These are phyloP conservation scores for Porites cylindrica DNA, from an alignment of 92 coral and sea anemone genomes.

Conservation along the genomic window DNA sequence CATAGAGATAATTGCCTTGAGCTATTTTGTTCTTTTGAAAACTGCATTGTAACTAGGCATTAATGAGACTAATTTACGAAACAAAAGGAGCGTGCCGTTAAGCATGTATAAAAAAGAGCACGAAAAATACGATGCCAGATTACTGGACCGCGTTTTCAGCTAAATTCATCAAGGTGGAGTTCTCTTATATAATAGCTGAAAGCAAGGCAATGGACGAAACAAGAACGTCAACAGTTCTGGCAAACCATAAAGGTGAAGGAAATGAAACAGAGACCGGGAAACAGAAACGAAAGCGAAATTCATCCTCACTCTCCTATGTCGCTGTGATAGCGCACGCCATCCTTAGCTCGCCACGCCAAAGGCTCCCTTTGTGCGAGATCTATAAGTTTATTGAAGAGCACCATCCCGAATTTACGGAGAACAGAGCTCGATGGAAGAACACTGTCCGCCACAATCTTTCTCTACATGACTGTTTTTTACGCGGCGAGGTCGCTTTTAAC, in stretches of 20 bases:
- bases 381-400: slow-evolving; percentile 40
- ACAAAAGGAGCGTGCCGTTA: slow-evolving; percentile 30
- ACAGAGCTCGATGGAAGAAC: slow-evolving; percentile 58
- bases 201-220: not conserved
- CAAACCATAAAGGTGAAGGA: not conserved
- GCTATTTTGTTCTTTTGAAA: slow-evolving; percentile 10
- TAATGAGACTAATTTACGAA: slow-evolving; percentile 28
- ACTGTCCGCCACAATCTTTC: slow-evolving; percentile 59
- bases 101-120: not conserved
- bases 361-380: slow-evolving; percentile 40
- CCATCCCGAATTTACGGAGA: slow-evolving; percentile 52
- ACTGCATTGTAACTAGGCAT: slow-evolving; percentile 11
- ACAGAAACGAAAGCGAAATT: slow-evolving; percentile 31
- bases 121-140: not conserved
- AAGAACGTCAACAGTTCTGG: not conserved
- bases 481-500: slow-evolving; percentile 29
- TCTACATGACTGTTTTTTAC: slow-evolving; percentile 47
- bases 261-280: not conserved
- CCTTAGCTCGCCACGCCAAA: slow-evolving; percentile 39
- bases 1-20: slow-evolving; percentile 13
- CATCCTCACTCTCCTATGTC: slow-evolving; percentile 25
- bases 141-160: not conserved
- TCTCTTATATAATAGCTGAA: not conserved
- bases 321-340: slow-evolving; percentile 46
- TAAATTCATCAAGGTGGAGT: not conserved